A percentile compares a stretch with the other conserved stretches of the same genome.
These are phyloP conservation scores for Dendrophyllia cribrosa DNA, from an alignment of 64 coral and sea anemone species.

Conservation along the genomic window DNA sequence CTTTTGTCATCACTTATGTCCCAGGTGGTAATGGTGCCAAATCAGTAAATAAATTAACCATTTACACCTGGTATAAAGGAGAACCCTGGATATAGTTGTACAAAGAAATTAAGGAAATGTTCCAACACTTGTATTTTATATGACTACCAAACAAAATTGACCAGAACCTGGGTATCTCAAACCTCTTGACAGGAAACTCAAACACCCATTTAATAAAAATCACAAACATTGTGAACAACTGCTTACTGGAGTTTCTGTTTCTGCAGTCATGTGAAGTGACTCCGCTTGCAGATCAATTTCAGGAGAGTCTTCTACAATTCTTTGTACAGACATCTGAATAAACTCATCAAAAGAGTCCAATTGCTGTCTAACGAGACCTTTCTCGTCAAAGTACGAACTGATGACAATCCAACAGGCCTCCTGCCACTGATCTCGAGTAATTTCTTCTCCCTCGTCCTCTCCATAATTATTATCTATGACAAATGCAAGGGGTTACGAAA, in stretches of 20 bases:
- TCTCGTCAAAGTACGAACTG: conserved; percentile 99
- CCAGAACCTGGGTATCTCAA: no score
- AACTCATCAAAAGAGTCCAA: conserved; percentile 99
- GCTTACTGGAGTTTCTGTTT: conserved; percentile 96
- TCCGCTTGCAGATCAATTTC: conserved; percentile 99
- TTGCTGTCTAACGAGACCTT: conserved; percentile 97
- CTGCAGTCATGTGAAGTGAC: conserved; percentile 99
- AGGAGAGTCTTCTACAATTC: conserved; percentile 98
- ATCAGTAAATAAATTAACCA: no score
- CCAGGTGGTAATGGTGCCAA: no score
- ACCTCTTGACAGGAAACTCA: no score
- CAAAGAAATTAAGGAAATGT: no score
- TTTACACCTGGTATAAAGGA: no score
- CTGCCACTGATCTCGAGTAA: conserved; percentile 97
- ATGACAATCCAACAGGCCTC: conserved; percentile 99
- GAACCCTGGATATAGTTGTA: no score
- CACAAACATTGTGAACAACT: no score
- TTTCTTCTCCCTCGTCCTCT: conserved; percentile 98
- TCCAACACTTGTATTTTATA: no score
- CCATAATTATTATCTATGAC: conserved; percentile 80
- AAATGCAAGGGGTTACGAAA: neutral
- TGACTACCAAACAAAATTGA: no score
- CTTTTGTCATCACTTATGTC: no score
- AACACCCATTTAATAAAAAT: no score
- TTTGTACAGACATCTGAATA: conserved; percentile 99